Evolutionary conservation across 2,888 invertebrate genomes (phyloP), one percentile per base, ranked within the genome.

Genomic region (Autographa pulchrina): DNA sequence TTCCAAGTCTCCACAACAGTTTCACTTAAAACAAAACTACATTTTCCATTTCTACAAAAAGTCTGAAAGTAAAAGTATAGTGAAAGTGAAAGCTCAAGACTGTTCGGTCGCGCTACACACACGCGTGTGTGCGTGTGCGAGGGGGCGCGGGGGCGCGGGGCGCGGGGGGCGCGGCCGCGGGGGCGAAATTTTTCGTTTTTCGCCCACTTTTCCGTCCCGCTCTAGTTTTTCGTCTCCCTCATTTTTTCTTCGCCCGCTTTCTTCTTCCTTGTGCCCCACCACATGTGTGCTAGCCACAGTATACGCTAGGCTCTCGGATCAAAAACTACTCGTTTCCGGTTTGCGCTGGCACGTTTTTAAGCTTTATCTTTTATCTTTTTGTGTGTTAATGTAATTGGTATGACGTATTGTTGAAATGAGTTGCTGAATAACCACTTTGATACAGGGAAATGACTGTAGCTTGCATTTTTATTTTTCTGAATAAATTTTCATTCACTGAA

Each of bases 151-250:
- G 85, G 87, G 86, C 81, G 86, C 81, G 86, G 86, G 85, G 48
- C 84, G 85, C 78, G 87, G 85, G 87, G 86, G 81, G 86, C 81
- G 86, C 83, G 86, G 85, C 87, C 85, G 86, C 81, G 80, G 87
- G 89, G 93, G 92, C 90, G 93, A 94, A 95, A 96, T 95, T 96
- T 96, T 96, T 96, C 95, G 95, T 95, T 95, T 96, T 96, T 96
- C 96, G 92, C 95, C 95, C 94, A 95, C 95, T 95, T 95, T 95
- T 94, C 95, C 94, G 94, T 96, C 96, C 94, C 92, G 93, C 93
- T 96, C 96, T 96, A 95, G 95, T 96, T 96, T 95, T 96, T 95
- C 94, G 90, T 94, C 95, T 95, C 95, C 94, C 95, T 96, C 95
- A 93, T 95, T 96, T 96, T 96, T 95, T 95, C 94, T 95, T 95